Evolutionary conservation across 2,888 invertebrate species (phyloP).

Genomic region (Oscheius onirici): DNA sequence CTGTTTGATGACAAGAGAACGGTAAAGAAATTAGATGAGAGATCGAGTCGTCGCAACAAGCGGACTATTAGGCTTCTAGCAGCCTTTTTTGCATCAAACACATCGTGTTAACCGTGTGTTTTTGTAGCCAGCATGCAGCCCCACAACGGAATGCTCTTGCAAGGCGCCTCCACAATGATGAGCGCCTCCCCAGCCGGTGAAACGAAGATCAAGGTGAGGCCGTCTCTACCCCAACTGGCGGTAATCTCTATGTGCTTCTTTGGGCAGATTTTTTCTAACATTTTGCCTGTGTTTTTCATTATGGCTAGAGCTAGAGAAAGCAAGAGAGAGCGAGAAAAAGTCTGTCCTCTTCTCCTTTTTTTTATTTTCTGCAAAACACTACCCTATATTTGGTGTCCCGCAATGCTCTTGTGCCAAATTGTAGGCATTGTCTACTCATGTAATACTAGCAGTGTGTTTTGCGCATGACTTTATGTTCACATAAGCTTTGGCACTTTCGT

Average conservation of each 20-base stretch:
- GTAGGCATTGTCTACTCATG: constrained; percentile 28
- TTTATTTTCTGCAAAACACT: constrained; percentile 23
- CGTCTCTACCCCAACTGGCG: constrained; percentile 6
- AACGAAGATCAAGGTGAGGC: constrained; percentile 34
- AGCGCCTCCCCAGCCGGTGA: constrained; percentile 36
- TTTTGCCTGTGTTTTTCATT: not conserved
- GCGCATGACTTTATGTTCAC: constrained; percentile 34
- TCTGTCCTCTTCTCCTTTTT: constrained; percentile 13
- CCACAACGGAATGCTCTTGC: constrained; percentile 37
- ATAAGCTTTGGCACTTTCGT: constrained; percentile 28
- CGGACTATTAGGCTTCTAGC: constrained; percentile 19
- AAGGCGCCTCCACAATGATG: constrained; percentile 34
- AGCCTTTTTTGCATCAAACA: constrained; percentile 32
- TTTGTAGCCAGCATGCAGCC: constrained; percentile 40
- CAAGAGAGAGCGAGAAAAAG: constrained; percentile 13
- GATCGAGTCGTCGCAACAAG: constrained; percentile 13
- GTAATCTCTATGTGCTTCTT: constrained; percentile 12
- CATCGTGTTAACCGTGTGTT: constrained; percentile 36
- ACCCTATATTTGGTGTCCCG: constrained; percentile 28
- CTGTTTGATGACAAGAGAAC: not conserved
- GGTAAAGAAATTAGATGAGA: not conserved
- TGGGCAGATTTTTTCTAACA: constrained; percentile 27
- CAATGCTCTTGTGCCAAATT: constrained; percentile 30
- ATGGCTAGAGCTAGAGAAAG: too few relatives aligned
- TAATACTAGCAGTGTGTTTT: constrained; percentile 32